Evolutionary conservation across 2,113 vertebrate species (phyloP).

Genomic region (Myiopsitta monachus): DNA sequence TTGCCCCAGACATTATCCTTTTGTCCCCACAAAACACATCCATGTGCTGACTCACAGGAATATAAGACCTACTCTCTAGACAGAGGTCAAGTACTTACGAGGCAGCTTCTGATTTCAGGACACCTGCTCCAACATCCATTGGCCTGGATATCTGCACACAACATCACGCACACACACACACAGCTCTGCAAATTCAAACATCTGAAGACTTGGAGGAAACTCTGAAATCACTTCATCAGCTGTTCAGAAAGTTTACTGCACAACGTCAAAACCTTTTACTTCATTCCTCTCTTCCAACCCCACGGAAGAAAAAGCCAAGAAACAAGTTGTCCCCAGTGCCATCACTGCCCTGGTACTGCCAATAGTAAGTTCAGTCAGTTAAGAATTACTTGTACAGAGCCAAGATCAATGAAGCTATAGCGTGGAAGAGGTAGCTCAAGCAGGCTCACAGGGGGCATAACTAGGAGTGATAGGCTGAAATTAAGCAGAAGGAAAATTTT

Average conservation of each 20-base stretch:
- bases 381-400: background rate
- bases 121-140: background rate
- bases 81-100: background rate
- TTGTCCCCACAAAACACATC: background rate
- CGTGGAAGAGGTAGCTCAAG: background rate
- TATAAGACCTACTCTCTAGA: background rate
- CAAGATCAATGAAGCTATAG: conserved; percentile 37
- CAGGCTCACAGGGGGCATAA: conserved; percentile 24
- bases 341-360: background rate
- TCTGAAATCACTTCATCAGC: background rate
- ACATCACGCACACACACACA: too few species aligned
- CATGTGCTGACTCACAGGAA: background rate
- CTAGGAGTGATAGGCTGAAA: conserved; percentile 49
- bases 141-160: background rate
- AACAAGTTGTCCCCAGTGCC: background rate
- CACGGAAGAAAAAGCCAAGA: background rate
- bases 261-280: background rate
- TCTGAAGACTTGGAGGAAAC: background rate
- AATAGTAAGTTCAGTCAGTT: background rate
- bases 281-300: background rate
- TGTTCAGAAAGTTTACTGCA: background rate
- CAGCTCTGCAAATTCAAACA: background rate
- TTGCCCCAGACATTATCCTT: background rate
- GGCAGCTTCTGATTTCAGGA: background rate
- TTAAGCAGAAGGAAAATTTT: conserved; percentile 60